Conservation (phyloP, 35 echinoderm and acorn worm species). For the Diadema setosum region DNA sequence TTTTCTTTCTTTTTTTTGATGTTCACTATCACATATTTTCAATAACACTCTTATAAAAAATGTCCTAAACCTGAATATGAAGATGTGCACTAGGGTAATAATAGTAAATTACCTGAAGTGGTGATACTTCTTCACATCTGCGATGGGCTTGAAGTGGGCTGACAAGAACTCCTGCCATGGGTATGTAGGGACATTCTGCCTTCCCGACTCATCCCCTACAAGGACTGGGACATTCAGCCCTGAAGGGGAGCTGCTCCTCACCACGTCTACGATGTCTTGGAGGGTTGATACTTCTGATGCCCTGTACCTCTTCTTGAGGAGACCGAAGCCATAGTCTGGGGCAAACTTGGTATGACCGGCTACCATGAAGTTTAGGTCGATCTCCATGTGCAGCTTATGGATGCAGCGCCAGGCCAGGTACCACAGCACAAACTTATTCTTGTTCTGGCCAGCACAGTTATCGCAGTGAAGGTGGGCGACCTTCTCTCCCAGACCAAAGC, state of each 20-base stretch:
- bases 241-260: background rate
- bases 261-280: slow-evolving; percentile 18
- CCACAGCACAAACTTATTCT: slow-evolving; percentile 65
- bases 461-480: slow-evolving; percentile 21
- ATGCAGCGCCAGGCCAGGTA: slow-evolving; percentile 40
- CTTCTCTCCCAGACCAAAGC: slow-evolving; percentile 26
- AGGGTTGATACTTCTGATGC: background rate
- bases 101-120: background rate
- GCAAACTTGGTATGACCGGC: slow-evolving; percentile 41
- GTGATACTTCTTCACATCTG: slow-evolving; percentile 14
- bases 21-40: too few species aligned
- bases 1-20: too few species aligned
- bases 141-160: slow-evolving; percentile 22
- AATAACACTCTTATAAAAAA: too few species aligned
- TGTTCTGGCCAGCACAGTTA: slow-evolving; percentile 70
- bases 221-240: slow-evolving; percentile 50
- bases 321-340: slow-evolving; percentile 1
- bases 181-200: background rate
- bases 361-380: slow-evolving; percentile 23
- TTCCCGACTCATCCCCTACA: slow-evolving; percentile 38
- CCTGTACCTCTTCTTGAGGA: slow-evolving; percentile 2
- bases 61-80: too few species aligned
- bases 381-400: background rate
- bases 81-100: too few species aligned
- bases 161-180: slow-evolving; percentile 53